These are phyloP conservation scores for Neostethus bicornis DNA, from an alignment of 2,797 vertebrate genomes.

Conservation along the genomic window DNA sequence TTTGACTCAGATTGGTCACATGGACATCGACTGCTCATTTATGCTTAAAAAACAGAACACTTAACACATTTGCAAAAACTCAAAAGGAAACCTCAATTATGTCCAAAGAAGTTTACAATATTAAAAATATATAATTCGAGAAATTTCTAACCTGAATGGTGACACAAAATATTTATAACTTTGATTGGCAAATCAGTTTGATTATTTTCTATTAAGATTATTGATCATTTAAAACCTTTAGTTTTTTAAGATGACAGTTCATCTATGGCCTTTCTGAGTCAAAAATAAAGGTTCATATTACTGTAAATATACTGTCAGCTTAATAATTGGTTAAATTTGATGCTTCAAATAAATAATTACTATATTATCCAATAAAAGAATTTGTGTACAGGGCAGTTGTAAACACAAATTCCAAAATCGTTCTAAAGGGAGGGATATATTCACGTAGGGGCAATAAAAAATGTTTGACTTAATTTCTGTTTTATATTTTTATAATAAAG, in stretches of 20 bases:
- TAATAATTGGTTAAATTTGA: constrained; percentile 66
- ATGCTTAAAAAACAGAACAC: neutral
- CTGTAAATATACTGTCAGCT: constrained; percentile 76
- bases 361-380: constrained; percentile 56
- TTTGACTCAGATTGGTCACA: constrained; percentile 56
- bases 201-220: too few relatives aligned
- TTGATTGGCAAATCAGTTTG: too few relatives aligned
- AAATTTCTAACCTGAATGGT: too few relatives aligned
- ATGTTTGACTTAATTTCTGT: constrained; percentile 84
- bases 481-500: constrained; percentile 92
- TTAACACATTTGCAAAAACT: neutral
- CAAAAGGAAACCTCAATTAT: neutral
- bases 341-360: constrained; percentile 37
- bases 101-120: neutral
- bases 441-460: constrained; percentile 74
- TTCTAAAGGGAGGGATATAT: constrained; percentile 40
- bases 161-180: too few relatives aligned
- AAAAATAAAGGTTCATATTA: constrained; percentile 64
- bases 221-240: too few relatives aligned
- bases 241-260: too few relatives aligned
- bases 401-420: constrained; percentile 68
- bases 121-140: too few relatives aligned
- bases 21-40: constrained; percentile 9
- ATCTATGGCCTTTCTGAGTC: constrained; percentile 56
- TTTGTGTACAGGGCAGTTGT: constrained; percentile 68